Base-by-base conservation (phyloP, 2,797 vertebrate genomes). In the Poecilia picta region DNA sequence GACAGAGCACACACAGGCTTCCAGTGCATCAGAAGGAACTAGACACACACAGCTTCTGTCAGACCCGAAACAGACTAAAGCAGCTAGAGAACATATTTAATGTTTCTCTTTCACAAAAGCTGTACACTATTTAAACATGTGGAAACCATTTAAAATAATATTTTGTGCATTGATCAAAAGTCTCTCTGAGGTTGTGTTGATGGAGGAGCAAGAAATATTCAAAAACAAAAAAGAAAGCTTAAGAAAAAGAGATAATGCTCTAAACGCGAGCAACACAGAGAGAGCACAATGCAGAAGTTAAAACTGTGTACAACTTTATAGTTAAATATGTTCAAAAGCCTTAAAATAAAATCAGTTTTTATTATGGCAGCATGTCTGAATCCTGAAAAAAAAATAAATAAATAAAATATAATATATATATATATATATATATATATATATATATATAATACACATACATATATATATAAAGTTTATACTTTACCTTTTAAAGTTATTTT, bases 1-100 rank as follows among this genome's bases (percentile, higher is more conserved):
- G 94, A 96, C 81, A 90, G 86, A 94, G 77, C 0, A 64, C 59
- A 81, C 73, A 79, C 28, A 90, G 7, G n/a, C 33, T 45, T 47
- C 80, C 62, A 85, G 57, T 62, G 72, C 23, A 53, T 31, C 72
- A 79, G 8, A 59, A 55, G 11, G 36, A 74, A 6, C 16, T 41
- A 7, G 20, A 12, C 18, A 57, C 18, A 57, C 31, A 16, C 10
- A 51, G 31, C 47, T 39, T 45, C 68, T 46, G n/a, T 8, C 25
- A 71, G 23, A n/a, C 2, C 16, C 33, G 20, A 39, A 36, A 36
- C 16, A 39, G 16, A 20, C 57, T 1, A 33, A 33, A 64, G 59
- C 15, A 33, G 16, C 31, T 36, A 15, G 2, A 15, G 28, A 62
- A 3, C 28, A 20, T 3, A 64, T 64, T 64, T 33, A 3, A 16